Conservation (phyloP, 1,140 invertebrate genomes). For the Tetraneura akinire region DNA sequence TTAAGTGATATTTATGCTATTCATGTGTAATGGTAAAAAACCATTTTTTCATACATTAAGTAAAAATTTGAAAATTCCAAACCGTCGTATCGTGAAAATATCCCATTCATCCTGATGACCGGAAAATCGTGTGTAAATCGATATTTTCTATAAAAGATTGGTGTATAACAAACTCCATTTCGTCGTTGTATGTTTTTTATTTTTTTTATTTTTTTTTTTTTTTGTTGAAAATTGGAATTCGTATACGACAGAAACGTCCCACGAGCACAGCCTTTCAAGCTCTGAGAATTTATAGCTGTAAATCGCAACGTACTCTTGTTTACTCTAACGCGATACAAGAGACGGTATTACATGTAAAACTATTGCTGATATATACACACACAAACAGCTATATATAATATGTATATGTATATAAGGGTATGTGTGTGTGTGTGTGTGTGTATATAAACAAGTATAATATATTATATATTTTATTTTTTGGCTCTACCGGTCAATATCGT, state of each 20-base stretch:
- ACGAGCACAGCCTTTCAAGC: slow-evolving; percentile 8
- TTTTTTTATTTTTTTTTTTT: background rate
- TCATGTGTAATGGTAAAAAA: too few species aligned
- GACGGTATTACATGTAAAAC: slow-evolving; percentile 21
- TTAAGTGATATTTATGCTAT: too few species aligned
- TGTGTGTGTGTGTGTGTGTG: background rate
- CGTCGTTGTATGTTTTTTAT: background rate
- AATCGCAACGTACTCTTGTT: slow-evolving; percentile 21
- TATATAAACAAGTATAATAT: background rate
- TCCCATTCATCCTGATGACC: background rate
- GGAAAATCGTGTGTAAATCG: background rate
- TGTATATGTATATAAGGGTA: too few species aligned
- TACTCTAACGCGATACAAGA: slow-evolving; percentile 9
- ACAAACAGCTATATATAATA: background rate
- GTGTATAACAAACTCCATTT: background rate
- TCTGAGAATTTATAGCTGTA: slow-evolving; percentile 12
- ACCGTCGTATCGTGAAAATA: background rate
- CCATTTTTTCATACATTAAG: too few species aligned
- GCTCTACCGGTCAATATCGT: slow-evolving; percentile 16
- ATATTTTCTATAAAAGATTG: slow-evolving; percentile 20
- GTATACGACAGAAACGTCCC: background rate
- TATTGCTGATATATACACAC: background rate
- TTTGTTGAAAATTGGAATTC: slow-evolving; percentile 20
- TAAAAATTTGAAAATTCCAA: background rate
- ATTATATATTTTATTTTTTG: slow-evolving; percentile 17